phyloP scores from a whole-genome alignment of 2,113 vertebrate species.

The Oryzias woworae region DNA sequence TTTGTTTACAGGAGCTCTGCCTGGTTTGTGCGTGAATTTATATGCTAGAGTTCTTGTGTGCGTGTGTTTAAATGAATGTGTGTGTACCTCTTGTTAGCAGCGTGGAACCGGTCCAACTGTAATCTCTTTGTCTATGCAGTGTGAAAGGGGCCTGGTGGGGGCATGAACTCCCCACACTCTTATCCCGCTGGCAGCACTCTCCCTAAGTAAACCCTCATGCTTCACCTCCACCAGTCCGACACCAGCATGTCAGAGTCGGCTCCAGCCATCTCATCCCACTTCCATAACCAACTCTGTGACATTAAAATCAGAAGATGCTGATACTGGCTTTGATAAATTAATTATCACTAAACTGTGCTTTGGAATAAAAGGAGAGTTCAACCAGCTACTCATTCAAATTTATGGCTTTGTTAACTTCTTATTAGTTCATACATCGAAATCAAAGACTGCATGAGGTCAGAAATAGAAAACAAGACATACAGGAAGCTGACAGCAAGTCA shows the following conservation, averaged over 20 bases:
- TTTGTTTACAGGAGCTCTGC: slow-evolving; percentile 31
- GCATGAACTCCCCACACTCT: slow-evolving; percentile 85
- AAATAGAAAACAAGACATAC: background rate
- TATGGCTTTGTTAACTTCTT: no score
- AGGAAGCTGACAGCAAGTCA: background rate
- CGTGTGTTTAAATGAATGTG: slow-evolving; percentile 29
- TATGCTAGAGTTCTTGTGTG: slow-evolving; percentile 13
- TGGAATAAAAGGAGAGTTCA: background rate
- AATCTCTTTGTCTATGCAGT: slow-evolving; percentile 91
- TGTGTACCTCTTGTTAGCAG: slow-evolving; percentile 62
- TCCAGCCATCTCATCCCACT: slow-evolving; percentile 25
- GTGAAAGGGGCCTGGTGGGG: slow-evolving; percentile 82
- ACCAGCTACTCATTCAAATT: no score
- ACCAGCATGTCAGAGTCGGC: slow-evolving; percentile 51
- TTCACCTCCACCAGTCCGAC: slow-evolving; percentile 53
- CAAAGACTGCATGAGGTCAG: background rate
- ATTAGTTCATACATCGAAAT: background rate
- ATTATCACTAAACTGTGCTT: slow-evolving; percentile 11
- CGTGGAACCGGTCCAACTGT: slow-evolving; percentile 76
- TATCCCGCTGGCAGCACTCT: slow-evolving; percentile 70
- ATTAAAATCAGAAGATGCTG: slow-evolving; percentile 29
- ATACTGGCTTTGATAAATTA: slow-evolving; percentile 24
- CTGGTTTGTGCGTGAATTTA: slow-evolving; percentile 20
- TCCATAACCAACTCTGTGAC: slow-evolving; percentile 21
- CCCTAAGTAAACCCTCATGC: slow-evolving; percentile 70